Conservation (phyloP, 2,113 vertebrate species). For the Tychaedon coryphoeus region DNA sequence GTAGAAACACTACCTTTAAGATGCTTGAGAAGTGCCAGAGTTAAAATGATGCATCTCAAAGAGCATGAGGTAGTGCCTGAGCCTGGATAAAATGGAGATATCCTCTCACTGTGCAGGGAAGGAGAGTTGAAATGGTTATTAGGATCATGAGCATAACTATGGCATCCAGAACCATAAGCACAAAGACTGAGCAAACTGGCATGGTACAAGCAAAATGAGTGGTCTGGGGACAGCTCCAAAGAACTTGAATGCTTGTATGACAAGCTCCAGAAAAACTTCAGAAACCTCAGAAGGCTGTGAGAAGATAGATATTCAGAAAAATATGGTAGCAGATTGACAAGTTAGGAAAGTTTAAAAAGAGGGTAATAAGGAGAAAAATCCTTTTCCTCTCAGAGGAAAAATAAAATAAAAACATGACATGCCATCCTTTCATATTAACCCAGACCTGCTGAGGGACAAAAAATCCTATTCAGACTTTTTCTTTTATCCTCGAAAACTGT, state of each 20-base stretch:
- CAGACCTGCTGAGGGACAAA: background rate
- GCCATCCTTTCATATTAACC: background rate
- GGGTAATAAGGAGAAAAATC: background rate
- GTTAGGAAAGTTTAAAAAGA: background rate
- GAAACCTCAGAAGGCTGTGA: background rate
- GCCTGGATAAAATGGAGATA: background rate
- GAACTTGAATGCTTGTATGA: background rate
- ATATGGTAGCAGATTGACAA: background rate
- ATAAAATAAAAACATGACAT: background rate
- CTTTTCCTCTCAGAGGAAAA: background rate
- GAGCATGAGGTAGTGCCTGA: background rate
- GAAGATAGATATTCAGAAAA: background rate
- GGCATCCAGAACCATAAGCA: background rate
- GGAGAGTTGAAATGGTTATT: background rate
- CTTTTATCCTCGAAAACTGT: background rate
- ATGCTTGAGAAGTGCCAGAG: background rate
- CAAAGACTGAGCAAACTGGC: background rate
- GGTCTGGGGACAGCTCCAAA: background rate
- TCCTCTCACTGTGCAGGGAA: background rate
- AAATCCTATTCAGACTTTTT: background rate
- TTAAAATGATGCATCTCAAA: background rate
- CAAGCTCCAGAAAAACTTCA: background rate
- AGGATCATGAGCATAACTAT: background rate
- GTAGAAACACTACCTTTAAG: background rate
- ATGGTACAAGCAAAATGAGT: background rate